These are phyloP conservation scores for Heliopora coerulea DNA, from an alignment of 92 coral and sea anemone genomes.

Conservation along the genomic window DNA sequence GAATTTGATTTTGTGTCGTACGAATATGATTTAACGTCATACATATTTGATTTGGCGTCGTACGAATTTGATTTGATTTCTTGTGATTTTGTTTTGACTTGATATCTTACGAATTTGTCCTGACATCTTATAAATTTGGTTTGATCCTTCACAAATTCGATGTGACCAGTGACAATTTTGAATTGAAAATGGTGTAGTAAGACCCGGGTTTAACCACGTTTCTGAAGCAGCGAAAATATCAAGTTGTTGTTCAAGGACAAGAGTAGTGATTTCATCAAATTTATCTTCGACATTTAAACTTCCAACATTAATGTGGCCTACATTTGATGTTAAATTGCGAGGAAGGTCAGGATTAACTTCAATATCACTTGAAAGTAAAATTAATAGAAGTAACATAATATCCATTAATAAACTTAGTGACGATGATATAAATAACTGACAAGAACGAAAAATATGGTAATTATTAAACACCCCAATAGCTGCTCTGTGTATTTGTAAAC, in stretches of 20 bases:
- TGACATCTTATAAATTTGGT: no score
- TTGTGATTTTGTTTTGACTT: no score
- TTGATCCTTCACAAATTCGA: no score
- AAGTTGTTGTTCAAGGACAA: background rate
- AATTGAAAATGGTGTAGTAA: no score
- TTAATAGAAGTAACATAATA: background rate
- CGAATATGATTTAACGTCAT: no score
- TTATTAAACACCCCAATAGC: slow-evolving; percentile 18
- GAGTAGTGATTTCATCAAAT: slow-evolving; percentile 17
- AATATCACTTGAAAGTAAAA: slow-evolving; percentile 15
- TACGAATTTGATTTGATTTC: no score
- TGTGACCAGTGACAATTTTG: no score
- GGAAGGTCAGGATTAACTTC: slow-evolving; percentile 15
- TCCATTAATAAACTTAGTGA: background rate
- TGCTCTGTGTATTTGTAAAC: slow-evolving; percentile 5
- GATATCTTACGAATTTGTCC: no score
- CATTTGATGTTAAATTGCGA: background rate
- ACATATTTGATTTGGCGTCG: no score
- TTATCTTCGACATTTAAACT: slow-evolving; percentile 4
- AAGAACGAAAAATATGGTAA: background rate
- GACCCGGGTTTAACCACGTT: background rate
- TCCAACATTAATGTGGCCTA: slow-evolving; percentile 9
- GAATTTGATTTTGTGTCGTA: no score
- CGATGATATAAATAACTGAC: background rate
- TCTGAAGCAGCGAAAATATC: slow-evolving; percentile 20